These are phyloP conservation scores for Prosapia bicincta DNA, from an alignment of 2,888 invertebrate species.

Conservation along the genomic window DNA sequence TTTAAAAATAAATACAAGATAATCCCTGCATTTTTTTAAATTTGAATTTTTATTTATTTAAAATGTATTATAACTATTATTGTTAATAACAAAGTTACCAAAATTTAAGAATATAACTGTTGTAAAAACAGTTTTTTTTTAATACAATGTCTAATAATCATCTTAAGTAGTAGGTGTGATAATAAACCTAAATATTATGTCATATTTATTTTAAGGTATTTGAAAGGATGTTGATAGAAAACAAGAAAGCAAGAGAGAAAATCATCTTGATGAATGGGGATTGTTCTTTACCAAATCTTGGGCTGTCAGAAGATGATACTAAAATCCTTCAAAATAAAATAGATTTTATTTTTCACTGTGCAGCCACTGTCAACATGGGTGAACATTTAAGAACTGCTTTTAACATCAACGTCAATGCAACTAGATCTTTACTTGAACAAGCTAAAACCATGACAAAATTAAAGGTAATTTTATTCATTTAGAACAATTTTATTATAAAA, in stretches of 20 bases:
- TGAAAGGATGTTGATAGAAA: constrained; percentile 26
- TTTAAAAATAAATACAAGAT: too few species aligned
- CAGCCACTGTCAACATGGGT: constrained; percentile 38
- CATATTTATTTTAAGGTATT: constrained; percentile 29
- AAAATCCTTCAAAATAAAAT: constrained; percentile 33
- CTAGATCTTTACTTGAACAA: constrained; percentile 32
- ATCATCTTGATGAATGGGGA: constrained; percentile 37
- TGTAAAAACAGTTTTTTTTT: too few species aligned
- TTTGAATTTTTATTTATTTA: too few species aligned
- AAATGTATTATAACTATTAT: too few species aligned
- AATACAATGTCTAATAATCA: too few species aligned
- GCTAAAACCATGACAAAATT: constrained; percentile 31
- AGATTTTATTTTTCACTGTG: constrained; percentile 38
- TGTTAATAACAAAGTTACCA: too few species aligned
- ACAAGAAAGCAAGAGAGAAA: constrained; percentile 29
- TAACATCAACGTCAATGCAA: constrained; percentile 34
- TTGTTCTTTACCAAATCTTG: constrained; percentile 34
- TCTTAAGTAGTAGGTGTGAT: too few species aligned
- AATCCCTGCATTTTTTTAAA: too few species aligned
- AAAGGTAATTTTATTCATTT: constrained; percentile 31
- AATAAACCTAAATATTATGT: too few species aligned
- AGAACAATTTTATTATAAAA: too few species aligned
- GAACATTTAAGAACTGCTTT: constrained; percentile 34
- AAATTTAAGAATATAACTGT: too few species aligned
- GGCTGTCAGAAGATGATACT: constrained; percentile 32